Evolutionary conservation across 2,113 vertebrate genomes (phyloP), one percentile per base, ranked within the genome.

Genomic region (Todiramphus saurophagus): DNA sequence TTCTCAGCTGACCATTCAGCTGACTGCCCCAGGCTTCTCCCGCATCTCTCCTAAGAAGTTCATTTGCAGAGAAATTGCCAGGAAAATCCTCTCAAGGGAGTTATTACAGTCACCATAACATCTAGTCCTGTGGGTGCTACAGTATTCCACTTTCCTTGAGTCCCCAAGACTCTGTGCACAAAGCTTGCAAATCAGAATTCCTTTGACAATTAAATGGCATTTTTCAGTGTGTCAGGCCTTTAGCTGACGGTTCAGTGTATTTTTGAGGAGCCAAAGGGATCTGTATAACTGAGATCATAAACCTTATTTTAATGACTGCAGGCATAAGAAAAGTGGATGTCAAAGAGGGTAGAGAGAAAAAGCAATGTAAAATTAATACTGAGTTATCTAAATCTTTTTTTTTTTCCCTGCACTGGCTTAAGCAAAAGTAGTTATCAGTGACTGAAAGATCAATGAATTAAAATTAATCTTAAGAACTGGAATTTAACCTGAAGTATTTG

Each of bases 361-460:
- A 66, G 3, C 41, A 69, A 68, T 70, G 55, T 87, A 75, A 84
- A 89, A 64, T 62, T 83, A 94, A 89, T 94, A 83, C 37, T 87
- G 76, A 77, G 55, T 87, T 67, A 90, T 18, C 43, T 37, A 88
- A 89, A 48, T 48, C 87, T 95, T 25, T 21, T 69, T 95, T 25
- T 84, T 66, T 3, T 12, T 20, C 21, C 21, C 14, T 14, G 5
- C 35, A 30, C 3, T 89, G 60, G 8, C 80, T 95, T 95, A 96
- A 98, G 74, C 59, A 95, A 96, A 92, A 95, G 80, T 35, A 64
- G 44, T 96, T 97, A 97, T 82, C 70, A 86, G 41, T 80, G 25
- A 92, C 20, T 60, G 80, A 88, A 98, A 98, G 41, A 89, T 94
- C 86, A 89, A 35, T 48, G 60, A 72, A 23, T 90, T 94, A 86